Evolutionary conservation across 2,797 vertebrate genomes (phyloP).

Genomic region (Callimico goeldii): DNA sequence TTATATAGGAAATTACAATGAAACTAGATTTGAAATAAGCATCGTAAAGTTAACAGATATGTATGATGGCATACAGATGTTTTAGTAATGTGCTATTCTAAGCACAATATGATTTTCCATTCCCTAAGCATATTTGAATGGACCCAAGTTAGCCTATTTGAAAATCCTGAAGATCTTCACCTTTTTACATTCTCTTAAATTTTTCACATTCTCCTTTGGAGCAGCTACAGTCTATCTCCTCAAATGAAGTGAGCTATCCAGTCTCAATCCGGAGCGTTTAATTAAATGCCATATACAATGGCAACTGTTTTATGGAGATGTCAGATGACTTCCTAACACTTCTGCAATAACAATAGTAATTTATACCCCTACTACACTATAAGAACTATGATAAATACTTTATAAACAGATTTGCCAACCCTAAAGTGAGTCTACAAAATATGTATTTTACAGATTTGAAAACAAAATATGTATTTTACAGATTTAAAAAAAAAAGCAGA

Average conservation of each 20-base stretch:
- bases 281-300: not conserved
- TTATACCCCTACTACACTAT: not conserved
- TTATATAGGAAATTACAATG: slow-evolving; percentile 31
- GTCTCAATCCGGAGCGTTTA: not conserved
- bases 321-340: not conserved
- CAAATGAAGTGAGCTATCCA: not conserved
- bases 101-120: not conserved
- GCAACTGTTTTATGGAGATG: not conserved
- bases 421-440: slow-evolving; percentile 15
- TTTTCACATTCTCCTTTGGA: not conserved
- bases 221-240: not conserved
- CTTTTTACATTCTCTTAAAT: not conserved
- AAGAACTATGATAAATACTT: not conserved
- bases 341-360: not conserved
- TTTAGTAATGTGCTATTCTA: slow-evolving; percentile 39
- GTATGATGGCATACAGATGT: not conserved
- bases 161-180: slow-evolving; percentile 17
- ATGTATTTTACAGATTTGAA: not conserved
- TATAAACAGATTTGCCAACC: not conserved
- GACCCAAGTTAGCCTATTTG: not conserved
- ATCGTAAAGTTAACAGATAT: slow-evolving; percentile 28
- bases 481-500: not conserved
- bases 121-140: not conserved
- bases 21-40: slow-evolving; percentile 46
- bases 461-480: not conserved